phyloP scores from a whole-genome alignment of 2,113 vertebrate genomes.

The Fregetta grallaria region DNA sequence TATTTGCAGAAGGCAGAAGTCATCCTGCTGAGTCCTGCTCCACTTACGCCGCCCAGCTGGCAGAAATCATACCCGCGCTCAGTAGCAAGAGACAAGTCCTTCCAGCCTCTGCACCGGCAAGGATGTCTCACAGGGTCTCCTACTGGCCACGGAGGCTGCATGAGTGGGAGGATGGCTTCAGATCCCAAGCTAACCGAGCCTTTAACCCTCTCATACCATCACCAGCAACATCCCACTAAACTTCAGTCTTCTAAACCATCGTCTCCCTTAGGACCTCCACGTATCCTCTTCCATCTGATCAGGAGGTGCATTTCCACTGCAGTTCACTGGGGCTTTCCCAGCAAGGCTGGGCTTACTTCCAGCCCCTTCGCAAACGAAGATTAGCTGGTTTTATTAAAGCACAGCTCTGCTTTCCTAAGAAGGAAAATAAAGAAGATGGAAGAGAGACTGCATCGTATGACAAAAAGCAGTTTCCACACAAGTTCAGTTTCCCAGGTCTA shows the following conservation, averaged over 20 bases:
- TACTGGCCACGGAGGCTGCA: fast-evolving
- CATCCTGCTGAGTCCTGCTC: constrained; percentile 24
- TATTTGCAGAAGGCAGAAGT: not conserved
- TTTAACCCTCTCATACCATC: not conserved
- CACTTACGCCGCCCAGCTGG: not conserved
- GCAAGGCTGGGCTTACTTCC: not conserved
- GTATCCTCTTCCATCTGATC: not conserved
- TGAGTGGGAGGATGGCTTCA: not conserved
- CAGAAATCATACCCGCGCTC: not conserved
- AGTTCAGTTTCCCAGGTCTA: not conserved
- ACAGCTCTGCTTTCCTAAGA: not conserved
- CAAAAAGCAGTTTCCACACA: not conserved
- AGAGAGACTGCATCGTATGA: not conserved
- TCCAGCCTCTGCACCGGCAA: not conserved
- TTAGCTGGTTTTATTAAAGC: not conserved
- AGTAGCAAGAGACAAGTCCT: not conserved
- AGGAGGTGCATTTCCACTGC: not conserved
- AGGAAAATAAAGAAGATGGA: not conserved
- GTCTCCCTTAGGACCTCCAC: not conserved
- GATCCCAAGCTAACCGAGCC: not conserved
- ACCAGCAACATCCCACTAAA: not conserved
- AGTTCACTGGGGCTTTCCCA: not conserved
- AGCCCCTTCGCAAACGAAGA: not conserved
- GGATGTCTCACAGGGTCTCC: not conserved
- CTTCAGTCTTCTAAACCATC: not conserved